Evolutionary conservation across 1,140 invertebrate species (phyloP).

Genomic region (Asobara japonica): DNA sequence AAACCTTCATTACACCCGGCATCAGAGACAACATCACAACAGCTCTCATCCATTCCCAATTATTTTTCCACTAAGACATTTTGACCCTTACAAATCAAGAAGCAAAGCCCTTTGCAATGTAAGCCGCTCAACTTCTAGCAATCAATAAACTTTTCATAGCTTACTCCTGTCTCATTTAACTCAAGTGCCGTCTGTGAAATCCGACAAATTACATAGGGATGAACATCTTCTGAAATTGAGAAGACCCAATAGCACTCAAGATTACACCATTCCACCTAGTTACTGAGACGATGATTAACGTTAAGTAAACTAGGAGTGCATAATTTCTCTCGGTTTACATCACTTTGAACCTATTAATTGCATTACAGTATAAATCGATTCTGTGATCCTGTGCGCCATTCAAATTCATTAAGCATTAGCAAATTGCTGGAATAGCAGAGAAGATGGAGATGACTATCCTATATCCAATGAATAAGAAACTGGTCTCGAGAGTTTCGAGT

Average conservation of each 20-base stretch:
- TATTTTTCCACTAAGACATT: no score
- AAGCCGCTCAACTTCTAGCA: not conserved
- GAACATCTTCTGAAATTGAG: not conserved
- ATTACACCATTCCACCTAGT: not conserved
- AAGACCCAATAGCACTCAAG: not conserved
- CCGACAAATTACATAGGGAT: no score
- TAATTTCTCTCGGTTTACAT: not conserved
- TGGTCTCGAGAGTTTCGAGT: not conserved
- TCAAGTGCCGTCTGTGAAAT: no score
- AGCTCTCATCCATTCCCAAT: no score
- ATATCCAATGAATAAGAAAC: slow-evolving; percentile 9
- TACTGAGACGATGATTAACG: not conserved
- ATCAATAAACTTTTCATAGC: not conserved
- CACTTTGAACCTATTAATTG: not conserved
- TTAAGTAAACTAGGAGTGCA: not conserved
- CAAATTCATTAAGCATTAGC: slow-evolving; percentile 15
- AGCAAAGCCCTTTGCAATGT: no score
- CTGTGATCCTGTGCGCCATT: not conserved
- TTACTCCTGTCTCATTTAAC: not conserved
- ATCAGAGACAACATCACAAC: no score
- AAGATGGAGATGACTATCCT: not conserved
- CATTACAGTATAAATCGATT: slow-evolving; percentile 15
- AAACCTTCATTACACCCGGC: no score
- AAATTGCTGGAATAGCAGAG: slow-evolving; percentile 5
- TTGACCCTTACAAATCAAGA: no score